A percentile compares a stretch with the other conserved stretches of the same genome.
phyloP scores from a whole-genome alignment of 2,797 vertebrate genomes.

The Halcyon leucocephala region DNA sequence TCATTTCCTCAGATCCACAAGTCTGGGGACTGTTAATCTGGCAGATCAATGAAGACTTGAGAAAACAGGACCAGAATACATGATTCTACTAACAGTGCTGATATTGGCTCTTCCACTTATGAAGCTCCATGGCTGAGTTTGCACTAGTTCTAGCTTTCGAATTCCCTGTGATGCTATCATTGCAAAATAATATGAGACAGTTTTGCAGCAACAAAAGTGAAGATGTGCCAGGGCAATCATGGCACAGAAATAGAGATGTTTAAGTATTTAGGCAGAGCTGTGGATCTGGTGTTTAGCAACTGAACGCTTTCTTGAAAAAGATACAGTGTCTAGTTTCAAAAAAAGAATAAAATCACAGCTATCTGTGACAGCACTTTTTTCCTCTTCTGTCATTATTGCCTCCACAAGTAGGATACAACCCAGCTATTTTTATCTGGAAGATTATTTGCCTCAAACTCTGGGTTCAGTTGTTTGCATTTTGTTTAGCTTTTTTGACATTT shows the following conservation, averaged over 20 bases:
- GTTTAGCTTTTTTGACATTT: conserved; percentile 11
- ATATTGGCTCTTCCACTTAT: not conserved
- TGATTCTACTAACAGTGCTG: not conserved
- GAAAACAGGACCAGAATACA: not conserved
- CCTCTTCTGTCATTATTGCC: not conserved
- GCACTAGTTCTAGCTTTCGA: not conserved
- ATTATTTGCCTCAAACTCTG: not conserved
- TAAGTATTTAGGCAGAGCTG: not conserved
- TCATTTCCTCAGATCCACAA: not conserved
- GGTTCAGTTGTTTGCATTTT: not conserved
- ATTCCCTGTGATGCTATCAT: not conserved
- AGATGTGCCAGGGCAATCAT: not conserved
- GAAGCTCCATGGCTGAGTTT: not conserved
- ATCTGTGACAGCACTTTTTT: not conserved
- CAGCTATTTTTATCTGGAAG: conserved; percentile 17
- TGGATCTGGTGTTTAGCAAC: not conserved
- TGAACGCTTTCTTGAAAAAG: not conserved
- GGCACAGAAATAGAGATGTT: not conserved
- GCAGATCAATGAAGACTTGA: not conserved
- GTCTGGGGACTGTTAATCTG: not conserved
- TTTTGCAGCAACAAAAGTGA: not conserved
- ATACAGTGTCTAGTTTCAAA: not conserved
- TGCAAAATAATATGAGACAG: not conserved
- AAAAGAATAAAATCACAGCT: not conserved
- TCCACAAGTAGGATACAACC: not conserved